Evolutionary conservation across 2,888 invertebrate species (phyloP).

Genomic region (Electrophaes corylata): DNA sequence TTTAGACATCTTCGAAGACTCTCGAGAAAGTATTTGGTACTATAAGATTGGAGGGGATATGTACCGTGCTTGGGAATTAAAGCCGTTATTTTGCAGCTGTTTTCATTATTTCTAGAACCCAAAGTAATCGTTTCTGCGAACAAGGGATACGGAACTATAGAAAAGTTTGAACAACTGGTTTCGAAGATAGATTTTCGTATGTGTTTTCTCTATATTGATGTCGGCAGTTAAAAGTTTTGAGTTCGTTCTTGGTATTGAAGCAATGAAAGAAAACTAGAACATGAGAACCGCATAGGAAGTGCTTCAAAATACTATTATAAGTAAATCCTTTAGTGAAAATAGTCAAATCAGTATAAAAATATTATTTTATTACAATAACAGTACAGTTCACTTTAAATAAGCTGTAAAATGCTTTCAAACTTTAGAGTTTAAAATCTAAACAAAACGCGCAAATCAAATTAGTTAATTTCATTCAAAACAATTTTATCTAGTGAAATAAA

Average conservation of each 20-base stretch:
- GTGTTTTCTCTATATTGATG: slow-evolving; percentile 36
- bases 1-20: no score
- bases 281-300: no score
- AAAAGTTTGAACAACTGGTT: slow-evolving; percentile 35
- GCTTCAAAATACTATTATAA: no score
- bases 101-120: background rate
- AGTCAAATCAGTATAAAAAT: no score
- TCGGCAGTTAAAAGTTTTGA: slow-evolving; percentile 35
- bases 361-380: no score
- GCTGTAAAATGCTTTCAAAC: no score
- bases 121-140: slow-evolving; percentile 36
- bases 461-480: background rate
- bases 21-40: no score
- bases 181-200: slow-evolving; percentile 36
- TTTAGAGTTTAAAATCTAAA: background rate
- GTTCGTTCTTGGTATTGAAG: slow-evolving; percentile 2
- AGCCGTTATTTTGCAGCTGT: background rate
- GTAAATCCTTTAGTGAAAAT: no score
- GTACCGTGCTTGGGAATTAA: no score
- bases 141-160: slow-evolving; percentile 38
- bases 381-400: no score
- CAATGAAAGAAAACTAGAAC: background rate
- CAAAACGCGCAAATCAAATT: background rate
- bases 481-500: background rate
- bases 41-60: no score